Evolutionary conservation across 1,140 invertebrate genomes (phyloP), one percentile per base, ranked within the genome.

Genomic region (Rhopalosiphum padi): DNA sequence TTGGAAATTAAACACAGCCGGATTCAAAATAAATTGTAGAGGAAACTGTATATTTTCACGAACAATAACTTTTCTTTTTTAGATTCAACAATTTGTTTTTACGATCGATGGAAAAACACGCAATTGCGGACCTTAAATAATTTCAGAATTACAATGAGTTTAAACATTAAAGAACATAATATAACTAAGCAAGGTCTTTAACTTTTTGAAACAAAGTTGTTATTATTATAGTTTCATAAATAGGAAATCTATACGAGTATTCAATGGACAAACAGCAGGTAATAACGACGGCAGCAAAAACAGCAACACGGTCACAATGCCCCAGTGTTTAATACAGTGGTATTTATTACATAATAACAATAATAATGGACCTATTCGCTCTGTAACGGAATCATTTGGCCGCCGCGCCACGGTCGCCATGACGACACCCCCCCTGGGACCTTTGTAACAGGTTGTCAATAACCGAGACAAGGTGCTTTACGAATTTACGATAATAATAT

Each of bases 381-480:
- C n/a, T 92, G n/a, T 83, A 48, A 51, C 46, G 55, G 21, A 48
- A 83, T 82, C 77, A 37, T 82, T 48, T 18, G 30, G n/a, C n/a
- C 90, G 43, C 91, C 9, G 68, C 37, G n/a, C 77, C 22, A 46
- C 83, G 41, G 68, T 92, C 77, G 37, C 46, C 91, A 92, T 92
- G 77, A 83, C 91, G n/a, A 92, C 91, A 92, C 60, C 41, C 41
- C 41, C 91, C 90, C 91, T 48, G 77, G 35, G 77, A 92, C 60
- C 77, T 53, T 91, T 91, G 46, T 92, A 92, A 92, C 91, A 92
- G 91, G 91, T 92, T 92, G 77, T 92, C 91, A 55, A 92, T 92
- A 92, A 92, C 88, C 18, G 88, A 92, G 41, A 92, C 60, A 30
- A 37, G 68, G 68, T n/a, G 51, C 88, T 55, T 92, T 9, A 92